phyloP scores from a whole-genome alignment of 2,113 vertebrate genomes.

The Paedocypris sp. region DNA sequence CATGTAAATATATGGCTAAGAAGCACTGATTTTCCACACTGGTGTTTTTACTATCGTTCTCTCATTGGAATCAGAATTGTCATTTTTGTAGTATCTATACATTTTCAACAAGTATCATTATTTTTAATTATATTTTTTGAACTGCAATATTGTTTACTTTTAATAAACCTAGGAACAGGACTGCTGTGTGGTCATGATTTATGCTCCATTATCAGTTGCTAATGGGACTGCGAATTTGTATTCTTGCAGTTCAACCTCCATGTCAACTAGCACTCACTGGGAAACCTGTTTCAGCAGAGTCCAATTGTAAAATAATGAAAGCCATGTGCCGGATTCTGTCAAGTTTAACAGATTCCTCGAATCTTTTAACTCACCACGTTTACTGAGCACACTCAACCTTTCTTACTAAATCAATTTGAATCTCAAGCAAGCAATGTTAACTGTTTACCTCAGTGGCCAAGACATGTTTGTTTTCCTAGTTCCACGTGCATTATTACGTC shows the following conservation, averaged over 20 bases:
- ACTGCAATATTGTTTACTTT: too few species aligned
- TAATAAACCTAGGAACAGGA: too few species aligned
- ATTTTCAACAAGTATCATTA: too few species aligned
- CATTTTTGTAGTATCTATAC: too few species aligned
- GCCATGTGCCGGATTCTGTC: constrained; percentile 25
- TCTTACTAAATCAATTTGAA: too few species aligned
- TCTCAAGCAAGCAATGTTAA: constrained; percentile 21
- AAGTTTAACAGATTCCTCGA: constrained; percentile 2
- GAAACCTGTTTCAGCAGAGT: constrained; percentile 19
- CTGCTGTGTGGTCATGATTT: constrained; percentile 24
- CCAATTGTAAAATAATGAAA: constrained; percentile 27
- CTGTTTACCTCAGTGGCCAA: constrained; percentile 25
- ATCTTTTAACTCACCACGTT: constrained; percentile 5
- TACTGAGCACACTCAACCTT: constrained; percentile 3
- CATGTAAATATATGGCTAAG: too few species aligned
- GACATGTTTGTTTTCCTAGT: constrained; percentile 8
- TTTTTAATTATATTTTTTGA: too few species aligned
- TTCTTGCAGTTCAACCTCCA: constrained; percentile 20
- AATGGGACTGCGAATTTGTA: constrained; percentile 23
- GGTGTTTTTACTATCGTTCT: too few species aligned
- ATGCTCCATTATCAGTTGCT: constrained; percentile 29
- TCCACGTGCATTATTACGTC: constrained; percentile 22
- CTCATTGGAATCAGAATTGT: too few species aligned
- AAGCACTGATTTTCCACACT: too few species aligned
- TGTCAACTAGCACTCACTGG: constrained; percentile 26